A percentile compares a stretch with the other conserved stretches of the same genome.
These are phyloP conservation scores for Matsumurasca onukii DNA, from an alignment of 1,140 invertebrate genomes.

Conservation along the genomic window DNA sequence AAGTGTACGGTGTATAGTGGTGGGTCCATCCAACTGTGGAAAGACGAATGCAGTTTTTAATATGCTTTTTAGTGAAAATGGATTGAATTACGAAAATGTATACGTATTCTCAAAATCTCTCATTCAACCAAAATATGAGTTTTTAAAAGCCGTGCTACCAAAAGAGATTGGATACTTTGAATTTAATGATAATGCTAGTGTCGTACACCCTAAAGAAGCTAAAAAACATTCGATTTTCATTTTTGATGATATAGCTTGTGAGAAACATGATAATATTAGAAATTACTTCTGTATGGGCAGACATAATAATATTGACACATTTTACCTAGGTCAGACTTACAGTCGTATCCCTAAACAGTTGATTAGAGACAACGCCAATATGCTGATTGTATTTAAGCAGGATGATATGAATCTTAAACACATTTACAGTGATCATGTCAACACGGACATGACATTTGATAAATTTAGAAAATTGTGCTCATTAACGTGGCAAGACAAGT, in stretches of 20 bases:
- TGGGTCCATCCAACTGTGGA: no score
- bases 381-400: conserved; percentile 49
- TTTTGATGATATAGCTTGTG: conserved; percentile 47
- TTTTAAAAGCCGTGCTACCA: no score
- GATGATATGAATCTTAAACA: conserved; percentile 50
- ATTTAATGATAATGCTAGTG: conserved; percentile 42
- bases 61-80: no score
- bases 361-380: conserved; percentile 49
- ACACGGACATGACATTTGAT: conserved; percentile 44
- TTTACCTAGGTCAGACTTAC: conserved; percentile 49
- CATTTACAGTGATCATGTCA: conserved; percentile 48
- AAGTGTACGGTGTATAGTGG: no score
- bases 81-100: no score
- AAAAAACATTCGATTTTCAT: conserved; percentile 46
- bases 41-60: conserved; percentile 48
- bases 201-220: conserved; percentile 40
- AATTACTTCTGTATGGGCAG: conserved; percentile 48
- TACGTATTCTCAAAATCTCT: no score
- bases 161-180: conserved; percentile 41
- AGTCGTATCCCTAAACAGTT: conserved; percentile 49
- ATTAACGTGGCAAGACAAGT: conserved; percentile 38
- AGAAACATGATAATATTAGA: conserved; percentile 46
- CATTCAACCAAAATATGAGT: no score
- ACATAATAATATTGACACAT: conserved; percentile 45
- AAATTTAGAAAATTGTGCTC: conserved; percentile 37